These are phyloP conservation scores for Picathartes gymnocephalus DNA, from an alignment of 2,113 vertebrate species.

Conservation along the genomic window DNA sequence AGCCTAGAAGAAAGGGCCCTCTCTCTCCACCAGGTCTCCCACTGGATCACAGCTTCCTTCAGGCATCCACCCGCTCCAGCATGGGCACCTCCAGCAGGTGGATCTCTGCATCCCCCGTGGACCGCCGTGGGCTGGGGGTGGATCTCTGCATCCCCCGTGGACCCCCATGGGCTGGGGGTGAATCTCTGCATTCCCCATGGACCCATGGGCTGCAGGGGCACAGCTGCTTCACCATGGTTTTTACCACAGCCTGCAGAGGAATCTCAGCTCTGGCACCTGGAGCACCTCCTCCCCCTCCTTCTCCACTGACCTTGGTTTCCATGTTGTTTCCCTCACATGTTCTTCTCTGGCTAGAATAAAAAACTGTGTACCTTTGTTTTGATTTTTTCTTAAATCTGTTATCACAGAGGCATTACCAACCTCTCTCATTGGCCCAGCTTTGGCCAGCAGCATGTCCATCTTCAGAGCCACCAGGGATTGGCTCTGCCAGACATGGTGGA, in stretches of 20 bases:
- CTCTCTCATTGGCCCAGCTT: neutral
- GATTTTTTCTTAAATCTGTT: neutral
- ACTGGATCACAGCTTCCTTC: neutral
- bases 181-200: neutral
- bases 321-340: neutral
- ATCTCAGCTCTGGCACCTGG: rapidly evolving
- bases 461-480: neutral
- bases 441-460: neutral
- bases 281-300: neutral
- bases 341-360: neutral
- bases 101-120: neutral
- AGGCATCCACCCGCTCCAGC: neutral
- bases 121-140: neutral
- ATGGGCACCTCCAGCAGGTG: neutral
- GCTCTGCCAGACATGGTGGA: neutral
- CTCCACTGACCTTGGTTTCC: neutral
- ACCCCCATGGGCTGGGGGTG: neutral
- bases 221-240: neutral
- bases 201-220: neutral
- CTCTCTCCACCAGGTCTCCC: neutral
- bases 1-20: neutral
- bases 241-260: neutral
- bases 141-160: neutral
- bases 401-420: neutral
- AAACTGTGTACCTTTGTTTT: neutral